phyloP scores from a whole-genome alignment of 2,113 vertebrate species.

The Emydocephalus ijimae region DNA sequence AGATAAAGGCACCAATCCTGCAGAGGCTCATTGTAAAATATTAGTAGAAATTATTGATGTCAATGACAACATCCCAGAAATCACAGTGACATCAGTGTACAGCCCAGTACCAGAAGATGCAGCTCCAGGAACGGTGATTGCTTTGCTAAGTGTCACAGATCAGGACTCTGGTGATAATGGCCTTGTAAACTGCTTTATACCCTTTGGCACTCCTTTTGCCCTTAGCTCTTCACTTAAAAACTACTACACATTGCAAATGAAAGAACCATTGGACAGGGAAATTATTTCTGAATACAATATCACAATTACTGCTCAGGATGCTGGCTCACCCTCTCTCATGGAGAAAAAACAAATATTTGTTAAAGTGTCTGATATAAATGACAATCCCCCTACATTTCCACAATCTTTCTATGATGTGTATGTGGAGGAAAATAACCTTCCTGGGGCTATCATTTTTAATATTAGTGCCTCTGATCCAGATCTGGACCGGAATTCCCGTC shows the following conservation, averaged over 20 bases:
- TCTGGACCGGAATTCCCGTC: conserved; percentile 68
- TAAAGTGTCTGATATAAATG: conserved; percentile 74
- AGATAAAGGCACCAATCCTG: conserved; percentile 69
- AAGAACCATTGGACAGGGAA: conserved; percentile 70
- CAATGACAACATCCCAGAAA: conserved; percentile 75
- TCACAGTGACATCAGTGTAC: conserved; percentile 73
- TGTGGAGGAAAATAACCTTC: conserved; percentile 78
- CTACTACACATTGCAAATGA: conserved; percentile 75
- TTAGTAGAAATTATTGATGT: conserved; percentile 74
- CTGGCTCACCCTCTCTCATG: conserved; percentile 65
- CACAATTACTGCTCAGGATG: conserved; percentile 69
- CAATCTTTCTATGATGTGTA: conserved; percentile 81
- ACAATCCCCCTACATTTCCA: conserved; percentile 71
- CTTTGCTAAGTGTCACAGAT: conserved; percentile 73
- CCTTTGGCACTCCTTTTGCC: conserved; percentile 67
- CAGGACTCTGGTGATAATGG: conserved; percentile 73
- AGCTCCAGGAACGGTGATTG: conserved; percentile 68
- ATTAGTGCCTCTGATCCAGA: conserved; percentile 76
- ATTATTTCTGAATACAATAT: conserved; percentile 70
- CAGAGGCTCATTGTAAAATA: conserved; percentile 74
- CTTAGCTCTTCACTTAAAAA: conserved; percentile 74
- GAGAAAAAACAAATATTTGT: conserved; percentile 65
- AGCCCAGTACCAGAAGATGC: conserved; percentile 74
- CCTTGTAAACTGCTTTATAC: conserved; percentile 69
- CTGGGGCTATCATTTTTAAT: conserved; percentile 75